Base-by-base conservation (phyloP, 2,113 vertebrate genomes). In the Stigmatopora nigra region DNA sequence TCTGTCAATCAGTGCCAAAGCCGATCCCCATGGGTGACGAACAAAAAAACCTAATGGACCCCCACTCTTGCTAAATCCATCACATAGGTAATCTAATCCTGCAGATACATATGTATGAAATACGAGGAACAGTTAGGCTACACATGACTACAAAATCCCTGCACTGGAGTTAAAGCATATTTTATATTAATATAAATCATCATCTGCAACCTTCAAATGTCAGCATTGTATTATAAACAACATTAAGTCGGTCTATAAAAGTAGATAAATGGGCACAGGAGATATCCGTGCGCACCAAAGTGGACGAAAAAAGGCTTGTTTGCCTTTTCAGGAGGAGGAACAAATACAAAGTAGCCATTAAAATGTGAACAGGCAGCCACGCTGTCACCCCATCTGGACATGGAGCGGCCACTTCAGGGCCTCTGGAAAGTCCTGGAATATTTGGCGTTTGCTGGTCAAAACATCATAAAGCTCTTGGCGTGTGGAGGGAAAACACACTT, bases 1-100 rank as follows among this genome's bases (percentile, higher is more conserved):
- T 75, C 77, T 71, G 67, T 79, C 79, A 78, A 72, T 52, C 71
- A 47, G 65, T 64, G 81, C 79, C 77, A 76, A 75, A 77, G 73
- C 69, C 69, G 73, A 80, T 77, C 70, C 81, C 79, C 86, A n/a
- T 78, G 72, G 81, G 80, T 79, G 80, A 81, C 75, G 72, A 78
- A 78, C 71, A 78, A 71, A 31, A 31, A 68, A 77, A 69, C 66
- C 70, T 79, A 80, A 85, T 81, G 80, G 76, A 78, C 13, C 11
- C 11, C 14, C 83, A 82, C 78, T 72, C 66, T 66, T 61, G 72
- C 73, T 67, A 46, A 51, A 83, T 77, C 78, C 82, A 75, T 84
- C 81, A 80, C 74, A 77, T 67, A 52, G 66, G 74, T 78, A 86
- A 88, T 79, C 63, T 76, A 81, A 86, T 57, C 70, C 85, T 69